phyloP scores from a whole-genome alignment of 2,797 vertebrate species.

The Myripristis jacobus region DNA sequence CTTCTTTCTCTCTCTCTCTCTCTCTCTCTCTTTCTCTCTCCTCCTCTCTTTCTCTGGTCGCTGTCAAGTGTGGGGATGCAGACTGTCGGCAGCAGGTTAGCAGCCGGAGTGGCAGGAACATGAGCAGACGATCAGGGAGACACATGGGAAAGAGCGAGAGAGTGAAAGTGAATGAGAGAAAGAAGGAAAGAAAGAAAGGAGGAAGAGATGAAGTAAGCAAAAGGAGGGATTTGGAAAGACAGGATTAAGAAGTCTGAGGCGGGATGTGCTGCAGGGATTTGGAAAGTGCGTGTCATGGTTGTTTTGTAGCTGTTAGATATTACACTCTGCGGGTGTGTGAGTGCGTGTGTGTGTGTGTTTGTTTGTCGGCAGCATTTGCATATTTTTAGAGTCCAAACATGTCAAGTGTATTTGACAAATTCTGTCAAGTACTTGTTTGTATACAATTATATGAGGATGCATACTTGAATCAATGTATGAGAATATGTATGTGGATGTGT shows the following conservation, averaged over 20 bases:
- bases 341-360: background rate
- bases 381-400: constrained; percentile 22
- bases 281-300: constrained; percentile 54
- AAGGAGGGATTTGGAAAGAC: constrained; percentile 55
- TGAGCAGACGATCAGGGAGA: constrained; percentile 40
- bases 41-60: background rate
- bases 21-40: background rate
- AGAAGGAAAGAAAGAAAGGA: background rate
- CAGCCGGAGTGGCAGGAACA: constrained; percentile 34
- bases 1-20: background rate
- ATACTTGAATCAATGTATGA: constrained; percentile 6
- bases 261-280: constrained; percentile 62
- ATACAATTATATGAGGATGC: constrained; percentile 13
- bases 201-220: constrained; percentile 58
- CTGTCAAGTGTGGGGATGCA: constrained; percentile 49
- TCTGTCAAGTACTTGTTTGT: constrained; percentile 39
- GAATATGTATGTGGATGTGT: constrained; percentile 15
- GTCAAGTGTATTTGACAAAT: constrained; percentile 39
- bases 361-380: constrained; percentile 26
- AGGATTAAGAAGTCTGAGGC: constrained; percentile 61
- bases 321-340: constrained; percentile 5
- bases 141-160: constrained; percentile 26
- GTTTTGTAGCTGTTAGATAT: constrained; percentile 61
- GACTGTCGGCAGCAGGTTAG: constrained; percentile 50
- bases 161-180: constrained; percentile 19